Evolutionary conservation across 1,140 invertebrate species (phyloP), one percentile per base, ranked within the genome.

Genomic region (Aphelinus atriplicis): DNA sequence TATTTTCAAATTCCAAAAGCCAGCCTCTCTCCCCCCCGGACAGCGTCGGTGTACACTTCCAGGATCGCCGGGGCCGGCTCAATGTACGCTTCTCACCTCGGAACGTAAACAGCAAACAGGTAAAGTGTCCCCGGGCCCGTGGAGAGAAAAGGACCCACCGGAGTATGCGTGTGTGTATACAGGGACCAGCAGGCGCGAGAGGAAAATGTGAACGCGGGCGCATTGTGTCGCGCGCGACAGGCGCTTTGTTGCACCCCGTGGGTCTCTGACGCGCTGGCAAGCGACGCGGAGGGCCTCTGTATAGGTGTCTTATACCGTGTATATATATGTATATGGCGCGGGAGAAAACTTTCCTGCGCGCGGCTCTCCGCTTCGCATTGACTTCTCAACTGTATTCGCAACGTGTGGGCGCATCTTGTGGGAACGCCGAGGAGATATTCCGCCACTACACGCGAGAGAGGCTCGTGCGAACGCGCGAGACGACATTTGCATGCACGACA

Each of bases 1-100:
- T 26, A 26, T 26, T 26, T 26, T 26, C 26, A 26, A 26, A 26
- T 26, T 26, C 26, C 26, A 26, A 26, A 26, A 26, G 26, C 26
- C 26, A 26, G 26, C 26, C 26, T 26, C 26, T 26, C 26, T 26
- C 26, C 26, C 26, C 26, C 26, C 26, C 26, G 26, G 26, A 26
- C 26, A 26, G 26, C 26, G 26, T 26, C 26, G 26, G 26, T 26
- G 26, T 26, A 26, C 26, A 26, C 26, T 26, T 26, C 26, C 26
- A 26, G 26, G 26, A 26, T 26, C 26, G 26, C 26, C 26, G 26
- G 26, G 26, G 26, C 26, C 26, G 26, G 26, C 26, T 26, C 26
- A 26, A 26, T 26, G 26, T 26, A 26, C n/a, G 64, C 55, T 73
- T 67, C 64, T 67, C 64, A 45, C 63, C 71, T 73, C 43, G 43